Conservation (phyloP, 2,888 invertebrate species). For the Nomada flava region DNA sequence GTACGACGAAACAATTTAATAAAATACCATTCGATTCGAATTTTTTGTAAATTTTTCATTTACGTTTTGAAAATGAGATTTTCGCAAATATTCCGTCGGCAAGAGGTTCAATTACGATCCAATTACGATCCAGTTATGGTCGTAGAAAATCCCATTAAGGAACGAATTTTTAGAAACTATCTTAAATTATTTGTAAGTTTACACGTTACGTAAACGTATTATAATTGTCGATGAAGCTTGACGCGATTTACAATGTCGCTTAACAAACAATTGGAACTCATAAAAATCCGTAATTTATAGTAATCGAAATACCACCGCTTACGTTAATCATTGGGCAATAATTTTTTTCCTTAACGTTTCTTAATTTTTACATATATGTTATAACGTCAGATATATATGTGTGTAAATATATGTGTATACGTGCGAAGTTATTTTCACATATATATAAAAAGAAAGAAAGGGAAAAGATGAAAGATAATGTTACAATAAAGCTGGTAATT, state of each 20-base stretch:
- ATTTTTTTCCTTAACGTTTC: constrained; percentile 20
- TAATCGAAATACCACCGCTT: constrained; percentile 12
- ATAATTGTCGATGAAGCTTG: constrained; percentile 1
- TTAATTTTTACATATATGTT: constrained; percentile 40
- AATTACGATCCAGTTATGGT: neutral
- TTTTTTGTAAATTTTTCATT: neutral
- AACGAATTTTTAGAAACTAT: constrained; percentile 10
- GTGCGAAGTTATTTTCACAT: neutral
- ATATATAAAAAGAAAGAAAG: neutral
- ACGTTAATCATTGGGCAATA: constrained; percentile 9
- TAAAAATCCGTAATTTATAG: constrained; percentile 21
- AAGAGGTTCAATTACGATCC: neutral
- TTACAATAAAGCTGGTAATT: constrained; percentile 26
- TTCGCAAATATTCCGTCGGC: neutral
- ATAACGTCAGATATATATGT: constrained; percentile 48
- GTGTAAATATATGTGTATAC: neutral
- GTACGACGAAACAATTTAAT: neutral
- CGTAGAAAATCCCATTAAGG: neutral
- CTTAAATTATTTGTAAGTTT: constrained; percentile 15
- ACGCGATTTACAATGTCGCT: neutral
- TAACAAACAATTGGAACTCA: constrained; percentile 13
- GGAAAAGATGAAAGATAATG: constrained; percentile 14
- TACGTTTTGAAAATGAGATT: neutral
- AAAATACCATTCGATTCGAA: neutral
- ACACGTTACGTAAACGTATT: neutral